Percentiles rank a stretch among this genome's conserved stretches.
Conservation (phyloP, 1,140 invertebrate genomes). For the Eupeodes corollae region DNA sequence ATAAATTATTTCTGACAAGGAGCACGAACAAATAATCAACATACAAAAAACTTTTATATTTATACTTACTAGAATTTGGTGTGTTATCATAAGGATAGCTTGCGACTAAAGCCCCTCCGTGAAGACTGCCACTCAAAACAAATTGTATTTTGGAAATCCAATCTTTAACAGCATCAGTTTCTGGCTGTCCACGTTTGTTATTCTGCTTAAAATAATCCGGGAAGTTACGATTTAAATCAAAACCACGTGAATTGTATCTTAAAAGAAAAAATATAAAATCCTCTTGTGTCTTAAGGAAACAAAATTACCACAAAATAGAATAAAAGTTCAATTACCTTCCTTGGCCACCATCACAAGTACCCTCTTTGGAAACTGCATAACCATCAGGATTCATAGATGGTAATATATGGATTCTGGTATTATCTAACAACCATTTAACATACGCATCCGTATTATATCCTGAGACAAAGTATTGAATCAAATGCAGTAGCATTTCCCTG, state of each 20-base stretch:
- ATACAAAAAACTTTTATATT: too few species aligned
- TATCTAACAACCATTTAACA: conserved; percentile 75
- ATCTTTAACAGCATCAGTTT: conserved; percentile 88
- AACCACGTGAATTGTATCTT: conserved; percentile 77
- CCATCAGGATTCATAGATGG: conserved; percentile 90
- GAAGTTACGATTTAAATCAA: conserved; percentile 85
- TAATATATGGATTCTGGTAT: conserved; percentile 82
- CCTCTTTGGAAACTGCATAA: conserved; percentile 75
- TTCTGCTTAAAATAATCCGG: conserved; percentile 87
- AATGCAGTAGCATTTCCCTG: conserved; percentile 72
- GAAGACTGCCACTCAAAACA: conserved; percentile 79
- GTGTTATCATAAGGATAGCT: conserved; percentile 90
- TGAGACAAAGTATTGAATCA: conserved; percentile 77
- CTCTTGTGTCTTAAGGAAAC: not conserved
- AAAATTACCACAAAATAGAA: not conserved
- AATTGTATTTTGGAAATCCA: conserved; percentile 89
- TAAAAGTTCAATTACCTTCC: conserved; percentile 52
- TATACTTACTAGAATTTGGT: conserved; percentile 74
- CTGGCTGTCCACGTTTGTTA: conserved; percentile 73
- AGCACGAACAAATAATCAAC: too few species aligned
- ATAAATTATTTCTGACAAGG: too few species aligned
- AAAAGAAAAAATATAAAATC: conserved; percentile 8
- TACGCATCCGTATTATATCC: conserved; percentile 69
- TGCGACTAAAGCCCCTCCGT: conserved; percentile 84
- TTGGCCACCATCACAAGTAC: conserved; percentile 71